These are phyloP conservation scores for Pan troglodytes DNA, from an alignment of 2,113 vertebrate species.

Conservation along the genomic window DNA sequence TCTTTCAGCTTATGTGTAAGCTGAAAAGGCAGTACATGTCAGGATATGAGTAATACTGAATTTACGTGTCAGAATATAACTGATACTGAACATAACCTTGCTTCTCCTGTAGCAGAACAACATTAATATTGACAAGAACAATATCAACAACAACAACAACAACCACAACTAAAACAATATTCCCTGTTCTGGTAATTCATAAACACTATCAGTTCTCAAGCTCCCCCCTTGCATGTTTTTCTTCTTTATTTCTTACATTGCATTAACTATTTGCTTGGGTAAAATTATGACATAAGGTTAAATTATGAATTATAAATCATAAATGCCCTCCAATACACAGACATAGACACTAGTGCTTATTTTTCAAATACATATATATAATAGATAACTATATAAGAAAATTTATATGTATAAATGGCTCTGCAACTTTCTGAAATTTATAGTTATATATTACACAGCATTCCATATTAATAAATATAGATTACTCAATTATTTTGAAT, in stretches of 20 bases:
- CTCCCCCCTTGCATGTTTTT: not conserved
- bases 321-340: not conserved
- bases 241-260: not conserved
- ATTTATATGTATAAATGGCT: not conserved
- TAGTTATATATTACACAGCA: not conserved
- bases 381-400: not conserved
- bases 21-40: not conserved
- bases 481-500: not conserved
- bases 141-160: not conserved
- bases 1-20: not conserved
- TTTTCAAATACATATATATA: not conserved
- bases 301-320: not conserved
- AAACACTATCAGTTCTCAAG: not conserved
- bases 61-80: not conserved
- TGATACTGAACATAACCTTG: not conserved
- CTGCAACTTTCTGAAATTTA: not conserved
- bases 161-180: not conserved
- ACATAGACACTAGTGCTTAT: not conserved
- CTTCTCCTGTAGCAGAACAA: not conserved
- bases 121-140: not conserved
- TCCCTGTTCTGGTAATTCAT: not conserved
- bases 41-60: not conserved
- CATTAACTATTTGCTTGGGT: not conserved
- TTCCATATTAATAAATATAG: not conserved
- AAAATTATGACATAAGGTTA: not conserved